Evolutionary conservation across 2,797 vertebrate genomes (phyloP).

Genomic region (Gadopsis bispinosus): DNA sequence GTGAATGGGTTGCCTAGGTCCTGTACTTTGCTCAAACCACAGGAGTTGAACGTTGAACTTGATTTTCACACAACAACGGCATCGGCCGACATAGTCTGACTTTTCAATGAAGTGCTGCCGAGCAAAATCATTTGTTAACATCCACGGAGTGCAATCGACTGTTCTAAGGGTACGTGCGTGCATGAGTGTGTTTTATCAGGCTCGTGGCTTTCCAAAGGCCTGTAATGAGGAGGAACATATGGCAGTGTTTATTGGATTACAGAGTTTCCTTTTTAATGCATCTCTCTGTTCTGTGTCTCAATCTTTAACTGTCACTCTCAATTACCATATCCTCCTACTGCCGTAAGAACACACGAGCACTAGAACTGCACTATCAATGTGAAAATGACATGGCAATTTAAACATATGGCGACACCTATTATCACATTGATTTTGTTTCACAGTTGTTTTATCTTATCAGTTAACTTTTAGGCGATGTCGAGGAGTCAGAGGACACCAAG

Average conservation of each 20-base stretch:
- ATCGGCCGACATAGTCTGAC: slow-evolving; percentile 35
- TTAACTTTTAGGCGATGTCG: slow-evolving; percentile 44
- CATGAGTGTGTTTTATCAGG: slow-evolving; percentile 38
- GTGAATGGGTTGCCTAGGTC: neutral
- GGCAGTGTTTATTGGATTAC: slow-evolving; percentile 39
- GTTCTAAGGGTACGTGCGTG: neutral
- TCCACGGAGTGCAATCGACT: slow-evolving; percentile 14
- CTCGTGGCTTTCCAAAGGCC: slow-evolving; percentile 33
- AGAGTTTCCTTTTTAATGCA: slow-evolving; percentile 27
- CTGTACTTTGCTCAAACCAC: slow-evolving; percentile 21
- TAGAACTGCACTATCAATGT: neutral
- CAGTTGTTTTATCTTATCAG: slow-evolving; percentile 32
- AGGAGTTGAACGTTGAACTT: neutral
- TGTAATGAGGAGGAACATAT: slow-evolving; percentile 55
- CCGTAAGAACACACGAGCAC: neutral
- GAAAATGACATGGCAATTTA: neutral
- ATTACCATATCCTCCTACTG: neutral
- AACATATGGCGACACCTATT: slow-evolving; percentile 10
- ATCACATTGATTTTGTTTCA: slow-evolving; percentile 1
- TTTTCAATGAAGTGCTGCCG: slow-evolving; percentile 48
- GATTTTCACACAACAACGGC: slow-evolving; percentile 18
- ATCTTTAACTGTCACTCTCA: slow-evolving; percentile 25
- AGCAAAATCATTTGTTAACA: slow-evolving; percentile 47
- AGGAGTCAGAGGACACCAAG: slow-evolving; percentile 29
- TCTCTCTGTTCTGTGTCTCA: neutral